Evolutionary conservation across 2,113 vertebrate species (phyloP), one percentile per base, ranked within the genome.

Genomic region (Tragulus kanchil): DNA sequence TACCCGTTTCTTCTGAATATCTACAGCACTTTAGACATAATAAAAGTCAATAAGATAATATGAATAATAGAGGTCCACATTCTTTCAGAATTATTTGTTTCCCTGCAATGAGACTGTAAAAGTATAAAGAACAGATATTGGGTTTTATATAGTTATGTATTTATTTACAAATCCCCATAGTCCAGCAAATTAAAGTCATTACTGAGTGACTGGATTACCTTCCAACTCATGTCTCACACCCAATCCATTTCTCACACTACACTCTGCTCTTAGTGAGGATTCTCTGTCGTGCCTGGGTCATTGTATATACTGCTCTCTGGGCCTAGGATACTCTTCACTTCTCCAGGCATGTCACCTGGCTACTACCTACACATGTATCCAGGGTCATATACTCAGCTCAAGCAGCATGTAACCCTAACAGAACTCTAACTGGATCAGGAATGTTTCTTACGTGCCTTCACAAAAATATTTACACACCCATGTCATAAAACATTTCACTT

Each of bases 11-110:
- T 5, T 62, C 8, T 52, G 15, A 58, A 13, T 45, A 26, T 10
- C 26, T 36, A n/a, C 4, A 81, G 13, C 28, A 86, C 16, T 71
- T 58, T 75, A 26, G 48, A 61, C 21, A 75, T 93, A 82, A 61
- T 62, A 93, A 93, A 54, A 54, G n/a, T 3, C 5, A 59, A 50
- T 84, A 26, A 67, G 31, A 85, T 84, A 90, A 75, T 89, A 59
- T 92, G 12, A n/a, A 52, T 73, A 71, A 92, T 54, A 19, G 15
- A 75, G 42, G 56, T 93, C 64, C 81, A 85, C 25, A 85, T 67
- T 88, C n/a, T 56, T 62, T 25, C 77, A 16, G 88, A 69, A 97
- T 91, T 81, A 87, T 97, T 62, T 90, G 25, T 64, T 42, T 97
- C 15, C 84, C 28, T 92, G 48, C 92, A 95, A 84, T 85, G 93